phyloP scores from a whole-genome alignment of 2,888 invertebrate species.

The Eupsilia transversa region DNA sequence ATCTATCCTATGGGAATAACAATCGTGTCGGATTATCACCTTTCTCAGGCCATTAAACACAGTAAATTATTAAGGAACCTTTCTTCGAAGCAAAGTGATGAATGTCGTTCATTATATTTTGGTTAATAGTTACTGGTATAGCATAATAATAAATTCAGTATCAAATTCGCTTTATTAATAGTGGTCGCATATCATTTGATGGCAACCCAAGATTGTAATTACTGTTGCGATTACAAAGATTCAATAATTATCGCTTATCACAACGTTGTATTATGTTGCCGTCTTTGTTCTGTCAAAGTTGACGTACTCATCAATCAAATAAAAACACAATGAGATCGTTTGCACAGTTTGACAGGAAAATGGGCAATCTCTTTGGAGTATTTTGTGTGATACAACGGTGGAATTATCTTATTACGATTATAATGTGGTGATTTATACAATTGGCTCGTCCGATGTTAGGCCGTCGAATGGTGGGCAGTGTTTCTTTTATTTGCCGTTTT shows the following conservation, averaged over 20 bases:
- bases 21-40: constrained; percentile 29
- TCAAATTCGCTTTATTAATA: constrained; percentile 7
- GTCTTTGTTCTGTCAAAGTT: constrained; percentile 42
- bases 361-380: constrained; percentile 23
- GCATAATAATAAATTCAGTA: neutral
- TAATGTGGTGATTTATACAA: constrained; percentile 6
- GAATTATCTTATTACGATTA: constrained; percentile 41
- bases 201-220: neutral
- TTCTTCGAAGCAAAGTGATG: constrained; percentile 25
- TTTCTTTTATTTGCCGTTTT: constrained; percentile 12
- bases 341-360: constrained; percentile 41
- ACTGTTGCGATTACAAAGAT: neutral
- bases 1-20: constrained; percentile 10
- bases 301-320: constrained; percentile 53
- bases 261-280: constrained; percentile 13
- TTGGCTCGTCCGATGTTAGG: constrained; percentile 4
- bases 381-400: constrained; percentile 19
- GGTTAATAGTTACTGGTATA: neutral
- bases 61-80: constrained; percentile 36
- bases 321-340: constrained; percentile 34
- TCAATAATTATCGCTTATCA: constrained; percentile 33
- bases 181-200: neutral
- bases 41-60: constrained; percentile 33
- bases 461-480: neutral
- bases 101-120: constrained; percentile 33